Evolutionary conservation across 1,140 invertebrate species (phyloP), one percentile per base, ranked within the genome.

Genomic region (Lamellibrachia luymesi): DNA sequence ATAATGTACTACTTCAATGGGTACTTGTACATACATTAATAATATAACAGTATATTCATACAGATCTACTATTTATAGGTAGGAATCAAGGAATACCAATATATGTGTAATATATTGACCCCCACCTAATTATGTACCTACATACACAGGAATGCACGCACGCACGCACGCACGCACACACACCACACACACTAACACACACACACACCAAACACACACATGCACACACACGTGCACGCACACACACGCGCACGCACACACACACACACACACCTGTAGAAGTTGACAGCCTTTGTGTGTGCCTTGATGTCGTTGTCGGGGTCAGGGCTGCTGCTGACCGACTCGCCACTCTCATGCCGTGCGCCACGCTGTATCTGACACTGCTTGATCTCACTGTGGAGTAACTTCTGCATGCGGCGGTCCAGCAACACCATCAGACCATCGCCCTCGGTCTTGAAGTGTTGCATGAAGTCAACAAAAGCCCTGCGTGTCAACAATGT

Each of bases 391-490:
- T 96, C 96, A 49, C 96, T 96, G 93, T 96, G 95, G 38, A 99
- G 95, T 93, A 98, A 97, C 93, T 98, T 97, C 96, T 99, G 98
- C 93, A 98, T 98, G 4, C 97, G 97, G 1, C 97, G 96, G 95
- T 99, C 99, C 51, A 99, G 96, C 0, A 97, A 97, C 64, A 97
- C 97, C 94, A 99, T 97, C 91, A 99, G 96, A 51, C 97, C 96
- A 94, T 99, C 98, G 1, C 98, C 98, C 94, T 98, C 97, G 50
- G 98, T 98, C 0, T 98, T 98, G 96, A 99, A 99, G 95, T 98
- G 98, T 38, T 98, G 97, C 93, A 98, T 97, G 96, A 99, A 99
- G 90, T 97, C 97, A 97, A 98, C 98, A 96, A 98, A 99, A 51
- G 98, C 98, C 95, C 98, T 96, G 95, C 8, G 22, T n/a, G 90